Base-by-base conservation (phyloP, 2,888 invertebrate species). In the Hemaris fuciformis region DNA sequence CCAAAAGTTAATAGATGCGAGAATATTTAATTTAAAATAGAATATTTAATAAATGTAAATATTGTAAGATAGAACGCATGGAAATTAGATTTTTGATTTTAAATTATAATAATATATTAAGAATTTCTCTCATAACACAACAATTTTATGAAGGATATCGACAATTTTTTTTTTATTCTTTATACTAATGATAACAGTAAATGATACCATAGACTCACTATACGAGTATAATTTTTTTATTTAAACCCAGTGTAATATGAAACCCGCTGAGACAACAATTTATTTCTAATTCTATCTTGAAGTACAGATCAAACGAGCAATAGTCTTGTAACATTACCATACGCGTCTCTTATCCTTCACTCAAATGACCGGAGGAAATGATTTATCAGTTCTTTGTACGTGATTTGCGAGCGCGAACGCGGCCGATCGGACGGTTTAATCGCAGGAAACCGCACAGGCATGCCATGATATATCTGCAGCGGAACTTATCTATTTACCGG, bases 401-500 rank as follows among this genome's bases (percentile, higher is more conserved):
- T 90, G 91, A 90, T 90, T 91, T 89, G 91, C 87, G 83, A 84
- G 81, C 79, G 65, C 38, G 34, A 41, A 27, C 46, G 48, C 34
- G 27, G 41, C 41, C 59, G 43, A 60, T 10, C 62, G 69, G 63
- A 68, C 83, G 86, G 88, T 89, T 80, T 87, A 86, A 91, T 91
- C 91, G 82, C 91, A 91, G 91, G 91, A 91, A 91, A 83, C 84
- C 71, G 74, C 18, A 53, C 53, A 31, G 68, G 76, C 71, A 67
- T 60, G 73, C 73, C 64, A 74, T 71, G 79, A 81, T 81, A 82
- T 79, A 87, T 85, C 83, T 84, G 73, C 83, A 73, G 75, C 80
- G 89, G 89, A 90, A 89, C 89, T 86, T 88, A 90, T 89, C 89
- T 89, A 88, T 89, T 57, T 88, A 84, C 86, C 74, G 53, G 53